phyloP scores from a whole-genome alignment of 2,113 vertebrate species.

The Triplophysa tibetana region DNA sequence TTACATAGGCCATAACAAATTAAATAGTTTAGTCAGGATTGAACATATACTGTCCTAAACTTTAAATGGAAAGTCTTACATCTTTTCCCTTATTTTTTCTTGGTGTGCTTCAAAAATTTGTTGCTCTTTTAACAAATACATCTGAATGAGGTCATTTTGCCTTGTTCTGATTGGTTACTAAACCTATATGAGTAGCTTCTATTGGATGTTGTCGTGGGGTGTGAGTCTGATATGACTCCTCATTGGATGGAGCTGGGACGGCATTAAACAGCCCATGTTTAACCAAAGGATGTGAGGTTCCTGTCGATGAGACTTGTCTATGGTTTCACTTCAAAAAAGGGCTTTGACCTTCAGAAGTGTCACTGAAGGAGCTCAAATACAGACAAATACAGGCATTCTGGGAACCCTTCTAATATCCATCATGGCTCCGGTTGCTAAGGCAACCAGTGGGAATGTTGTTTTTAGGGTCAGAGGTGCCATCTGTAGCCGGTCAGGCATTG shows the following conservation, averaged over 20 bases:
- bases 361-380: constrained; percentile 45
- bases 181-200: neutral
- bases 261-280: constrained; percentile 31
- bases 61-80: neutral
- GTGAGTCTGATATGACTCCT: constrained; percentile 33
- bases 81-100: neutral
- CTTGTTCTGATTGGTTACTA: constrained; percentile 32
- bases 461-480: constrained; percentile 59
- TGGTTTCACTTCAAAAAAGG: constrained; percentile 47
- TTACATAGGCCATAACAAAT: neutral
- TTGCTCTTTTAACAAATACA: constrained; percentile 15
- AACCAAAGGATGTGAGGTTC: constrained; percentile 46
- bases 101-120: neutral
- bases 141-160: constrained; percentile 42
- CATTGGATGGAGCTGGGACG: constrained; percentile 38
- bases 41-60: neutral
- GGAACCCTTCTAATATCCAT: constrained; percentile 47
- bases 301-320: constrained; percentile 51
- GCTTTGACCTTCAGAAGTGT: constrained; percentile 47
- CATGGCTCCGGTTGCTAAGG: constrained; percentile 41
- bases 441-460: constrained; percentile 53
- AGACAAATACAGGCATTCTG: constrained; percentile 35
- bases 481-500: constrained; percentile 57
- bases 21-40: neutral
- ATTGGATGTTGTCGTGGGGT: constrained; percentile 47